A percentile compares a stretch with the other conserved stretches of the same genome.
These are phyloP conservation scores for Drosophila yooni DNA, from an alignment of 2,888 invertebrate genomes.

Conservation along the genomic window DNA sequence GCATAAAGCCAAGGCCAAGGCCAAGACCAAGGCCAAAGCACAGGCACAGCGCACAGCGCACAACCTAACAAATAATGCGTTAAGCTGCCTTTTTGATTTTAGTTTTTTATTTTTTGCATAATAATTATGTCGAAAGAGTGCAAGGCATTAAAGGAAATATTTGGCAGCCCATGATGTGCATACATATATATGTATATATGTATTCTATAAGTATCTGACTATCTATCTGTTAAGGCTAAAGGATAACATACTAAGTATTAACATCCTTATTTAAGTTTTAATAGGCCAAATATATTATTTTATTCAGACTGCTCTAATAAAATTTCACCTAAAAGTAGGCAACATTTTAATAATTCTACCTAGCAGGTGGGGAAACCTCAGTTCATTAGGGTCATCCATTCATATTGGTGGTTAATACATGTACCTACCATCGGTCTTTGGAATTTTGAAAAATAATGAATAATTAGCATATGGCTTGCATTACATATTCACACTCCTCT, in stretches of 20 bases:
- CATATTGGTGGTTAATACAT: too few relatives aligned
- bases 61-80: conserved; percentile 7
- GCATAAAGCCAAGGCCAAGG: conserved; percentile 31
- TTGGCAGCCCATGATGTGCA: not conserved
- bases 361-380: too few relatives aligned
- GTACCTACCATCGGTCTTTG: too few relatives aligned
- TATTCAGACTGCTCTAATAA: too few relatives aligned
- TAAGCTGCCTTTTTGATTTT: conserved; percentile 20
- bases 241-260: too few relatives aligned
- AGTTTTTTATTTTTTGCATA: not conserved
- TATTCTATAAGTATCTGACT: not conserved
- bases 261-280: too few relatives aligned
- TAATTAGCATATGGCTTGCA: too few relatives aligned
- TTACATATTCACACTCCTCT: not conserved
- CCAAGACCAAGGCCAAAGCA: conserved; percentile 5
- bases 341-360: too few relatives aligned
- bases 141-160: not conserved
- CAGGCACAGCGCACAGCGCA: conserved; percentile 6
- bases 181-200: not conserved
- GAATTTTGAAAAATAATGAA: too few relatives aligned
- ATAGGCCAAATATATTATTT: too few relatives aligned
- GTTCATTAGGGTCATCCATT: too few relatives aligned
- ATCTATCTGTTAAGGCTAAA: not conserved
- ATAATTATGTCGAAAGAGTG: not conserved
- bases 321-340: too few relatives aligned